Conservation (phyloP, 2,888 invertebrate species). For the Parapristionchus giblindavisi region DNA sequence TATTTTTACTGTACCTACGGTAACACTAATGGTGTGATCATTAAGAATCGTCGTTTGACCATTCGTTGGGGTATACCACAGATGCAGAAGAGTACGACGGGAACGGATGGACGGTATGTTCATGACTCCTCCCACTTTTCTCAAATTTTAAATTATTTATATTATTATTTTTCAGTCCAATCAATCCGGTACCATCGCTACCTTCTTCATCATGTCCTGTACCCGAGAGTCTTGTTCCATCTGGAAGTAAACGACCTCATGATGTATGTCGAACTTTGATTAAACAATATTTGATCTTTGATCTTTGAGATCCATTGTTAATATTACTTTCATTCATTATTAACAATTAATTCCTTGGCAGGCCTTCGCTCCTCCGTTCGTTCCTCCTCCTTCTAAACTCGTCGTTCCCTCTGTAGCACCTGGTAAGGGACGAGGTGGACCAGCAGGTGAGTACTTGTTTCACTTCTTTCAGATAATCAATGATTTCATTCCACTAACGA, state of each 20-base stretch:
- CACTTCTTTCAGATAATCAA: neutral
- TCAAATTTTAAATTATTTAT: no score
- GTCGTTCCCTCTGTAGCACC: conserved; percentile 40
- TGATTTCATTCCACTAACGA: neutral
- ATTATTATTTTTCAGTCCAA: no score
- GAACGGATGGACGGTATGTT: conserved; percentile 35
- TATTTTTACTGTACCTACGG: no score
- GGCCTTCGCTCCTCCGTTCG: conserved; percentile 15
- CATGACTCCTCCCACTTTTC: no score
- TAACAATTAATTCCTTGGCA: neutral
- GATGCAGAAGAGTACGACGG: conserved; percentile 73
- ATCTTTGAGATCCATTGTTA: neutral
- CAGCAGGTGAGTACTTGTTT: neutral
- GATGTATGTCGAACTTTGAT: neutral
- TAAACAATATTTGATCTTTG: neutral
- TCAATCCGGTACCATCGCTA: conserved; percentile 64
- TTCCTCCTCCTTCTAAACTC: conserved; percentile 34
- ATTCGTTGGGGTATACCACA: conserved; percentile 99
- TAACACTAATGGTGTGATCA: no score
- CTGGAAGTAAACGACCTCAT: conserved; percentile 26
- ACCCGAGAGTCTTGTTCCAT: conserved; percentile 17
- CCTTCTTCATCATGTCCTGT: conserved; percentile 43
- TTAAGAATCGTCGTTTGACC: conserved; percentile 83
- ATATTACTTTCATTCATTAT: neutral
- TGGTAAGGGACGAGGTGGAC: conserved; percentile 1